Percentiles rank a stretch among this genome's conserved stretches.
phyloP scores from a whole-genome alignment of 1,140 invertebrate genomes.

The Drosophila bocqueti region DNA sequence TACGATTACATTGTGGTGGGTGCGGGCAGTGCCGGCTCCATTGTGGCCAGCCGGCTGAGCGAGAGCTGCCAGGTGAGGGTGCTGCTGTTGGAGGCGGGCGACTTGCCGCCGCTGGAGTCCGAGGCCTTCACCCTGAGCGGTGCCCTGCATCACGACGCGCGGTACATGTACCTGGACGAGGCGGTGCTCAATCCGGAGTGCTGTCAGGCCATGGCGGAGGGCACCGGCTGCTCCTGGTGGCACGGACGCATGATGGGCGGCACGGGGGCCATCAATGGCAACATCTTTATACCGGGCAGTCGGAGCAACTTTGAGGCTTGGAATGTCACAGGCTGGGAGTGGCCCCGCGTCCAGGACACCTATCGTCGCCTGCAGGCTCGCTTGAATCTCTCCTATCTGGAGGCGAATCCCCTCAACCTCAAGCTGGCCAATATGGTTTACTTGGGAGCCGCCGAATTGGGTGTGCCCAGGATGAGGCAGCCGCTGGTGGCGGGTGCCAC shows the following conservation, averaged over 20 bases:
- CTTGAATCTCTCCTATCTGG: slow-evolving; percentile 44
- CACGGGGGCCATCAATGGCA: slow-evolving; percentile 89
- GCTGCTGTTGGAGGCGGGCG: slow-evolving; percentile 83
- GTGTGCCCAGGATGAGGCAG: slow-evolving; percentile 86
- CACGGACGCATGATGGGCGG: slow-evolving; percentile 89
- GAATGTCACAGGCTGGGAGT: slow-evolving; percentile 88
- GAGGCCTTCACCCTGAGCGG: slow-evolving; percentile 53
- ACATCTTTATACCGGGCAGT: slow-evolving; percentile 90
- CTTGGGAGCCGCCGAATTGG: slow-evolving; percentile 38
- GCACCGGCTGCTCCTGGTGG: slow-evolving; percentile 86
- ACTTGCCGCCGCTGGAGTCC: slow-evolving; percentile 50
- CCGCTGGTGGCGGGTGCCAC: slow-evolving; percentile 86
- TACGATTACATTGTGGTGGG: slow-evolving; percentile 88
- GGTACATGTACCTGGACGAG: slow-evolving; percentile 65
- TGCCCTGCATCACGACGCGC: slow-evolving; percentile 48
- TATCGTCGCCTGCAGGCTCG: slow-evolving; percentile 31
- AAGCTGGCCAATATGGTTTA: slow-evolving; percentile 85
- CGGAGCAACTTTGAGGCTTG: slow-evolving; percentile 87
- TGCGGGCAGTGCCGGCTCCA: slow-evolving; percentile 88
- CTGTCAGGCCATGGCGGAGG: slow-evolving; percentile 83
- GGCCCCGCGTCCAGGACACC: slow-evolving; percentile 88
- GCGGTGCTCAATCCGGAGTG: slow-evolving; percentile 51
- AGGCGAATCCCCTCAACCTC: neutral
- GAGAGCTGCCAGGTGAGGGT: slow-evolving; percentile 72
- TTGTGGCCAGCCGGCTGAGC: slow-evolving; percentile 84